Conservation (phyloP, 1,140 invertebrate species). For the Cylas formicarius region DNA sequence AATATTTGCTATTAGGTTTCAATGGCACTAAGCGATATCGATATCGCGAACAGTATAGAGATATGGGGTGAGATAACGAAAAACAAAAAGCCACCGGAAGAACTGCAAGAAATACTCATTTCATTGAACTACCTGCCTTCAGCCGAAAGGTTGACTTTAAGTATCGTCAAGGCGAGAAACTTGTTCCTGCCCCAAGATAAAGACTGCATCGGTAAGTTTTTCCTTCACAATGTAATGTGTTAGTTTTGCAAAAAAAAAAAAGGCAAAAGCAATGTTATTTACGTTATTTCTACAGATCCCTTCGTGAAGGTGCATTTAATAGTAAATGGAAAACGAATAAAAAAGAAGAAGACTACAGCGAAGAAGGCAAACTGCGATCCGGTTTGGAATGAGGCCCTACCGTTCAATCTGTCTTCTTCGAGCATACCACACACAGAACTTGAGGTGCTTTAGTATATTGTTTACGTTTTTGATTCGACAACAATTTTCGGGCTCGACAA, state of each 20-base stretch:
- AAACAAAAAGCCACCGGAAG: conserved; percentile 68
- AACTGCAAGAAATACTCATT: conserved; percentile 71
- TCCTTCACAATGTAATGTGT: neutral
- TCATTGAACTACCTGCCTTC: conserved; percentile 81
- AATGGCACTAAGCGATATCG: conserved; percentile 60
- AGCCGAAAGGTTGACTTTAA: conserved; percentile 75
- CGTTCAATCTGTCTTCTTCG: conserved; percentile 74
- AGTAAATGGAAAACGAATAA: conserved; percentile 76
- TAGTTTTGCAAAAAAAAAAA: conserved; percentile 6
- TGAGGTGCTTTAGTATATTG: no score
- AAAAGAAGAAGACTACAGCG: conserved; percentile 86
- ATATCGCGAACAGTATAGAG: conserved; percentile 62
- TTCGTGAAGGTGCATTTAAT: conserved; percentile 87
- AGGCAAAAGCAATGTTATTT: conserved; percentile 7
- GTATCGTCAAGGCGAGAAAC: conserved; percentile 77
- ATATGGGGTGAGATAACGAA: conserved; percentile 72
- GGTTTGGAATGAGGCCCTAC: conserved; percentile 92
- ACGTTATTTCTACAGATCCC: conserved; percentile 65
- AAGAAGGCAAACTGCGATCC: conserved; percentile 80
- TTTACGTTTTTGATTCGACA: no score
- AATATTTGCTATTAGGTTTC: conserved; percentile 41
- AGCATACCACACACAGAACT: conserved; percentile 63
- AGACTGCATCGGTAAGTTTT: conserved; percentile 50
- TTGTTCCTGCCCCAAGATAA: conserved; percentile 61
- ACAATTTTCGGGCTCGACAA: no score